Evolutionary conservation across 2,797 vertebrate genomes (phyloP).

Genomic region (Rhinichthys osculus): DNA sequence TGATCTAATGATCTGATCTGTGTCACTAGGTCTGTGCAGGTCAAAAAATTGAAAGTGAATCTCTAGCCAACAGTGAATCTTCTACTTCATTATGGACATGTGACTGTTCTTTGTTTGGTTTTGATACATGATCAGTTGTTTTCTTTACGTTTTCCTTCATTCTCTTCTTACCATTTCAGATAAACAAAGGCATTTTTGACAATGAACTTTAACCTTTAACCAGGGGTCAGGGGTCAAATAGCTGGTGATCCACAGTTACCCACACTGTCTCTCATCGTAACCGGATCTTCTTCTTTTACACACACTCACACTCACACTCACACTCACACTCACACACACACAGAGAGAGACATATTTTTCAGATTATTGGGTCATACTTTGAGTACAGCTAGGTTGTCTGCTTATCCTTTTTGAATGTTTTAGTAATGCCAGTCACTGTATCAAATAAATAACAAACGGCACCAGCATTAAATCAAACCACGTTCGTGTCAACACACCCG

Average conservation of each 20-base stretch:
- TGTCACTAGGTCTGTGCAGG: neutral
- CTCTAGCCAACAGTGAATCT: neutral
- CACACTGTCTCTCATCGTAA: conserved; percentile 61
- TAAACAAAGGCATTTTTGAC: conserved; percentile 63
- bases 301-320: conserved; percentile 23
- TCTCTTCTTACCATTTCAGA: conserved; percentile 17
- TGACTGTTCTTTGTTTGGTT: neutral
- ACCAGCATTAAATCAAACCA: conserved; percentile 8
- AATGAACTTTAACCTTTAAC: conserved; percentile 70
- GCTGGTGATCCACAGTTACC: conserved; percentile 72
- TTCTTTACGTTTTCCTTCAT: neutral
- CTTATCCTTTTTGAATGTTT: neutral
- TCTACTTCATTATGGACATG: neutral
- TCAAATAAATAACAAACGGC: conserved; percentile 1
- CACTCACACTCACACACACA: neutral
- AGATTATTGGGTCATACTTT: conserved; percentile 6
- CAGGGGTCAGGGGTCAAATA: conserved; percentile 73
- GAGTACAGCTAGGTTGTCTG: neutral
- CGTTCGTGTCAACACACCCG: neutral
- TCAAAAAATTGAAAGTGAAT: neutral
- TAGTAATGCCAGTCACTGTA: conserved; percentile 14
- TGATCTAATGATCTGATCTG: neutral
- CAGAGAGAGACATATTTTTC: neutral
- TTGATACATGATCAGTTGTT: neutral
- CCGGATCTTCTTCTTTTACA: conserved; percentile 53